Conservation (phyloP, 2,113 vertebrate species). For the Caranx melampygus region DNA sequence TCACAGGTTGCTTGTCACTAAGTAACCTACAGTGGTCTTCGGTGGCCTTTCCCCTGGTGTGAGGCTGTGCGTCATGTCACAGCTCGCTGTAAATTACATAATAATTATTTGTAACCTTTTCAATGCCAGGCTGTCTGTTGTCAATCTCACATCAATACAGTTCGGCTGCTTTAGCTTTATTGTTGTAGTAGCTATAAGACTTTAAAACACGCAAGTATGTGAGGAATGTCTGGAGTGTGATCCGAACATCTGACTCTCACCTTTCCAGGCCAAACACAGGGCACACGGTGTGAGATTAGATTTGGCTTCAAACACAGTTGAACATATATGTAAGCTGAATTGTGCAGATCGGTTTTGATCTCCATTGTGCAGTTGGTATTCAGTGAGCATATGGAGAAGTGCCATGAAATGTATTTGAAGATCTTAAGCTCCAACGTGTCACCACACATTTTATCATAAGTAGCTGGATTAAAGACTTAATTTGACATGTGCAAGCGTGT, state of each 20-base stretch:
- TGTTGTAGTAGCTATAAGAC: not conserved
- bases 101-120: not conserved
- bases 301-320: not conserved
- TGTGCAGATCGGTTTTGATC: not conserved
- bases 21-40: conserved; percentile 3
- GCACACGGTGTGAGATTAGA: conserved; percentile 7
- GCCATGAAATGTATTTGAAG: not conserved
- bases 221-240: conserved; percentile 71
- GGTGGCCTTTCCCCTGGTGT: not conserved
- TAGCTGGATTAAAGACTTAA: not conserved
- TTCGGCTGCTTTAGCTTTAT: conserved; percentile 12
- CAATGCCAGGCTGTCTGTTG: not conserved
- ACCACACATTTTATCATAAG: not conserved
- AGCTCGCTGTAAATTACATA: not conserved
- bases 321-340: not conserved
- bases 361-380: not conserved
- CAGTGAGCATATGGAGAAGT: not conserved
- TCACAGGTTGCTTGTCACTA: not conserved
- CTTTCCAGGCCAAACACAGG: not conserved
- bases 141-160: not conserved
- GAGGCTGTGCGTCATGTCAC: not conserved
- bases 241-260: conserved; percentile 60
- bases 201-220: conserved; percentile 42
- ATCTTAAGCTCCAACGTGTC: not conserved
- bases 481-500: not conserved